phyloP scores from a whole-genome alignment of 2,113 vertebrate genomes.

The Eptatretus burgeri region DNA sequence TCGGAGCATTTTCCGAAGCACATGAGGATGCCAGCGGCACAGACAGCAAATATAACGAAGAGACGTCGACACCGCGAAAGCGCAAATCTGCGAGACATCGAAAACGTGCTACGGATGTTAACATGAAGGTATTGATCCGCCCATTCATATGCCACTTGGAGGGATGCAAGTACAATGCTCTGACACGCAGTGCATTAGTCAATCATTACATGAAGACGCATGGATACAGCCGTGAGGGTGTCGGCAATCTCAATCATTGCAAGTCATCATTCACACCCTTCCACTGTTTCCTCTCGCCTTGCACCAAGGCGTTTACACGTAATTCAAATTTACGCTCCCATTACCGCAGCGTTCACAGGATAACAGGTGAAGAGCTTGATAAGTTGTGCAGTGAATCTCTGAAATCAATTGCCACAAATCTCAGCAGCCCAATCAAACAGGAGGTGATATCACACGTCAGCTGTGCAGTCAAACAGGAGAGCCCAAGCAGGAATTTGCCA shows the following conservation, averaged over 20 bases:
- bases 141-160: slow-evolving; percentile 2
- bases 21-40: no score
- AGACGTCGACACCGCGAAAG: not conserved
- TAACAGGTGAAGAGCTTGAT: not conserved
- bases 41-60: not conserved
- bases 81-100: not conserved
- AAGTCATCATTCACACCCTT: slow-evolving; percentile 3
- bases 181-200: not conserved
- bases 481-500: no score
- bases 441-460: no score
- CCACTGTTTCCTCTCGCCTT: slow-evolving; percentile 1
- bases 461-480: no score
- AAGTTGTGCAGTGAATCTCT: not conserved
- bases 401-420: not conserved
- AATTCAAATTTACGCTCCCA: slow-evolving; percentile 4
- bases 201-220: not conserved
- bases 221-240: not conserved
- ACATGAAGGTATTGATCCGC: not conserved
- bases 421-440: no score
- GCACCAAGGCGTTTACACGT: not conserved
- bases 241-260: not conserved
- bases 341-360: not conserved
- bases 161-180: slow-evolving; percentile 1
- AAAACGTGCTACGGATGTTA: no score
- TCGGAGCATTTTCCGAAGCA: not conserved